Conservation (phyloP, 1,140 invertebrate genomes). For the Drosophila leontia region DNA sequence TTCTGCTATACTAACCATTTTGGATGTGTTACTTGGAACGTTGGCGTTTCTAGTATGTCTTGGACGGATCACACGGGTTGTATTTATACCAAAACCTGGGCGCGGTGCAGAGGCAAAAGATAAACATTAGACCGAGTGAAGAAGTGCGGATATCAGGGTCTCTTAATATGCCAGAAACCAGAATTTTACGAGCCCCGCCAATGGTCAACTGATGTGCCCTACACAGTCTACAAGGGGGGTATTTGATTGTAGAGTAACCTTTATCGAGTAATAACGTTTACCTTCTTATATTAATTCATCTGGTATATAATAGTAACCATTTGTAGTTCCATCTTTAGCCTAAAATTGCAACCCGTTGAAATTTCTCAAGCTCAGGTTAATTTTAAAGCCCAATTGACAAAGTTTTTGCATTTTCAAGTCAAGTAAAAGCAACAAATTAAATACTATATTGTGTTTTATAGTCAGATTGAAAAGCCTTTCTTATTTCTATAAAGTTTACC, state of each 20-base stretch:
- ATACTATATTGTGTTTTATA: no score
- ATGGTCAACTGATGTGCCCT: slow-evolving; percentile 29
- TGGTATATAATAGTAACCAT: no score
- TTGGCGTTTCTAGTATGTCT: slow-evolving; percentile 56
- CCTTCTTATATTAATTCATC: not conserved
- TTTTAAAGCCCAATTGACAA: no score
- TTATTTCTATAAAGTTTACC: not conserved
- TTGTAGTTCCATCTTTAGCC: no score
- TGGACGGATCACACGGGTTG: not conserved
- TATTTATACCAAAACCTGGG: slow-evolving; percentile 69
- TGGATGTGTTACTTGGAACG: slow-evolving; percentile 65
- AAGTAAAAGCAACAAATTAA: not conserved
- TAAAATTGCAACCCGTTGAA: no score
- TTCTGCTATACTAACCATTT: slow-evolving; percentile 57
- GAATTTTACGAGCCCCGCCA: slow-evolving; percentile 65
- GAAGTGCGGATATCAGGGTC: slow-evolving; percentile 70
- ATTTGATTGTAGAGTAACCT: not conserved
- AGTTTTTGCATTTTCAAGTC: no score
- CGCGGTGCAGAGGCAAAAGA: slow-evolving; percentile 31
- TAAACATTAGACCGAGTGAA: slow-evolving; percentile 36
- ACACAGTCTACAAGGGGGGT: not conserved
- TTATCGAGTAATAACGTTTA: not conserved
- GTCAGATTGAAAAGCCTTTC: not conserved
- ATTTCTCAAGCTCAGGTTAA: no score
- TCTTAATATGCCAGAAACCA: slow-evolving; percentile 79